phyloP scores from a whole-genome alignment of 2,113 vertebrate genomes.

The Cygnus buccinator region DNA sequence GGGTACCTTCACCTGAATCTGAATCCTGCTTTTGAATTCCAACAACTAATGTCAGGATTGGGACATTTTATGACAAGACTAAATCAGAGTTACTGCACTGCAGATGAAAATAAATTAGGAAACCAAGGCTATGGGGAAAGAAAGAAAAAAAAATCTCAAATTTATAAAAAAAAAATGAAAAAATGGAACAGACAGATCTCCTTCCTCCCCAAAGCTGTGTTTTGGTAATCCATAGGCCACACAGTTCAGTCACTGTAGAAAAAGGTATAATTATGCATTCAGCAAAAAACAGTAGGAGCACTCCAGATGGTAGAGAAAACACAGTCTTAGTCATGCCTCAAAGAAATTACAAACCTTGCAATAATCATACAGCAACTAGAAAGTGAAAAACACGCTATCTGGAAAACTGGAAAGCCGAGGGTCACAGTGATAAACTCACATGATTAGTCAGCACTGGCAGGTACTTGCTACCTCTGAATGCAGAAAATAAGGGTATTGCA shows the following conservation, averaged over 20 bases:
- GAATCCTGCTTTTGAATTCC: neutral
- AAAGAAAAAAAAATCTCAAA: neutral
- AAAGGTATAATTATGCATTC: neutral
- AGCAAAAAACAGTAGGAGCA: neutral
- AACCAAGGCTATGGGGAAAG: neutral
- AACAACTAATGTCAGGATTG: neutral
- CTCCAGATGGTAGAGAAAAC: neutral
- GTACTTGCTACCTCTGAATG: neutral
- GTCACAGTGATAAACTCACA: neutral
- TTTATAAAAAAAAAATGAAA: neutral
- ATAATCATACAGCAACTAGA: neutral
- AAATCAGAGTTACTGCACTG: neutral
- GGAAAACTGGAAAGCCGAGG: neutral
- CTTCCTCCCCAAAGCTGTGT: neutral
- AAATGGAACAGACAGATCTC: neutral
- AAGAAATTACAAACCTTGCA: neutral
- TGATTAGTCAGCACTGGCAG: neutral
- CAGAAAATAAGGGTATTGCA: neutral
- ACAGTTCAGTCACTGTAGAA: neutral
- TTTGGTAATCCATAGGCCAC: neutral
- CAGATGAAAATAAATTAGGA: neutral
- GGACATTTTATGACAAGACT: neutral
- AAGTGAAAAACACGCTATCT: neutral
- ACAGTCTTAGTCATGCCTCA: neutral
- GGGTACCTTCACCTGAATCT: neutral